Evolutionary conservation across 2,888 invertebrate species (phyloP), one percentile per base, ranked within the genome.

Genomic region (Minunthozetes semirufus): DNA sequence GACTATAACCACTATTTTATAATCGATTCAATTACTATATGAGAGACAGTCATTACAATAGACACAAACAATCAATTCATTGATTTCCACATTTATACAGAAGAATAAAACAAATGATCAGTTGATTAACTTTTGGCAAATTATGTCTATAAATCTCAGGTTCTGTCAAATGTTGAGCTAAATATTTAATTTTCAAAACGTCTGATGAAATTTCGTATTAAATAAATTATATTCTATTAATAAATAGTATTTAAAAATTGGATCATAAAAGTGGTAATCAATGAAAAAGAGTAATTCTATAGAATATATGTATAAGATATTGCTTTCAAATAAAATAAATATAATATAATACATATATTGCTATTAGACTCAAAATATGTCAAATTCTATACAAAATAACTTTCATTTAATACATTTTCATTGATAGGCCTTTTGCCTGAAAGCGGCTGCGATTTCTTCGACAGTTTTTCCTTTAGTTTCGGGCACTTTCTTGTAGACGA

Each of bases 381-480:
- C 3, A 56, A 56, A 25, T 19, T 22, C 56, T 56, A 56, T 56
- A 56, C 56, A 56, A 56, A 56, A 56, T 25, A 56, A 25, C 19
- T 6, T n/a, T 50, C 17, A 17, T 17, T n/a, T n/a, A 22, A 6
- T 22, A 33, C 11, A 4, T 19, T 27, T 73, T 61, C 63, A 79
- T 76, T 78, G 79, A 74, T 78, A 80, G 29, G 79, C 77, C 72
- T 78, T 77, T 76, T 91, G 90, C 79, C 90, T 86, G 82, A 91
- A 92, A 87, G 90, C 88, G 25, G 90, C 89, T 0, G 90, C 89
- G 72, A 93, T 92, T 82, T 93, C 93, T 81, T 93, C 92, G 71
- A 89, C 86, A 0, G 90, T 89, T 81, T 90, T 91, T 82, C 91
- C 90, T 82, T 91, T 93, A 0, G 94, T 94, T 83, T 94, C 94